phyloP scores from a whole-genome alignment of 2,888 invertebrate genomes.

The Nowickia ferox region DNA sequence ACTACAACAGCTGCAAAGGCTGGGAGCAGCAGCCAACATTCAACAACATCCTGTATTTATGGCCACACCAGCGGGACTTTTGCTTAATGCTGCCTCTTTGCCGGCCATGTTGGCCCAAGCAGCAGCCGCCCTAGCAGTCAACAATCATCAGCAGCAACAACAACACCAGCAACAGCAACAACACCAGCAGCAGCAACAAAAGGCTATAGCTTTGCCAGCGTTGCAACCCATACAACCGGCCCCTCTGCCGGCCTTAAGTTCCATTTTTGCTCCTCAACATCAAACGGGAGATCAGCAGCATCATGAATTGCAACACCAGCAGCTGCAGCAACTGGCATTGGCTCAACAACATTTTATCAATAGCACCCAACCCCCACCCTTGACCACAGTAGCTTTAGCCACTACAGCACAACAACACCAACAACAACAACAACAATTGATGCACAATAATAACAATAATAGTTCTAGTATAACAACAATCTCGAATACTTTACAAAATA shows the following conservation, averaged over 20 bases:
- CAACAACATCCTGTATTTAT: conserved; percentile 82
- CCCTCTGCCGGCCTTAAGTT: conserved; percentile 79
- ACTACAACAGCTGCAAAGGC: conserved; percentile 75
- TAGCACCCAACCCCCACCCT: conserved; percentile 79
- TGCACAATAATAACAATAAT: conserved; percentile 73
- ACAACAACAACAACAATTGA: conserved; percentile 64
- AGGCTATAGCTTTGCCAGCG: conserved; percentile 78
- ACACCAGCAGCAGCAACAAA: conserved; percentile 75
- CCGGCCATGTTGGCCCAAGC: conserved; percentile 82
- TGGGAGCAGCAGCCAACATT: conserved; percentile 77
- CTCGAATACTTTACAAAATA: conserved; percentile 50
- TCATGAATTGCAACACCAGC: conserved; percentile 74
- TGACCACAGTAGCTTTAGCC: conserved; percentile 75
- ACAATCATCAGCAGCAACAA: conserved; percentile 78
- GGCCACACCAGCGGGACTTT: conserved; percentile 81
- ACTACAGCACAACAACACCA: conserved; percentile 42
- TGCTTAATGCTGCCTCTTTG: conserved; percentile 81
- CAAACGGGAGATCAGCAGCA: conserved; percentile 74
- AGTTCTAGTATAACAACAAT: conserved; percentile 69
- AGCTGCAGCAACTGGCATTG: conserved; percentile 72
- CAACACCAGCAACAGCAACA: conserved; percentile 76
- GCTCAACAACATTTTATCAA: conserved; percentile 76
- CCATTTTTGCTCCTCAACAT: conserved; percentile 78
- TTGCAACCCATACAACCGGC: conserved; percentile 80
- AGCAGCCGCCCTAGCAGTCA: conserved; percentile 79